Conservation (phyloP, 2,888 invertebrate species). For the Euzophera pinguis region DNA sequence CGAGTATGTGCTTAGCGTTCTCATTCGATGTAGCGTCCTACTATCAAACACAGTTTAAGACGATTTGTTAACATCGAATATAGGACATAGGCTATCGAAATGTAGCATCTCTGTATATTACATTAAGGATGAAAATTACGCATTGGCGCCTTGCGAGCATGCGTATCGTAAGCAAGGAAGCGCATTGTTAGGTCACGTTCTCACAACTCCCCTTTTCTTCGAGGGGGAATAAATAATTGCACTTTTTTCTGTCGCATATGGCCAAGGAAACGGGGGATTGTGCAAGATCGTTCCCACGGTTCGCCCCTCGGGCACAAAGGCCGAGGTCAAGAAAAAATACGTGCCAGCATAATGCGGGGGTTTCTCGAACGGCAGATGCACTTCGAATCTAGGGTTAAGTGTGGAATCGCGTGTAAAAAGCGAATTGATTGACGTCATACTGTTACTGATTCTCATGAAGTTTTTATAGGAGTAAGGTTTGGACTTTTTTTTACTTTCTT, state of each 20-base stretch:
- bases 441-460: conserved; percentile 27
- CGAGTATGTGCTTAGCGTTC: conserved; percentile 21
- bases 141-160: conserved; percentile 43
- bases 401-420: conserved; percentile 60
- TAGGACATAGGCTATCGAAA: conserved; percentile 42
- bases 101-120: conserved; percentile 42
- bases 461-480: conserved; percentile 11
- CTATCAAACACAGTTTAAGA: conserved; percentile 48
- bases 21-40: conserved; percentile 25
- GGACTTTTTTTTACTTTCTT: background rate
- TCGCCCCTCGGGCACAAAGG: conserved; percentile 73
- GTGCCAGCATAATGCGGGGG: conserved; percentile 69
- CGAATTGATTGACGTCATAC: conserved; percentile 61
- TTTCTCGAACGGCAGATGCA: conserved; percentile 73
- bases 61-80: conserved; percentile 56
- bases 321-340: conserved; percentile 78
- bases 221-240: conserved; percentile 79
- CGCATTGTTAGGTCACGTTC: conserved; percentile 80
- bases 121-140: conserved; percentile 55
- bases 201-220: conserved; percentile 79
- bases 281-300: conserved; percentile 77
- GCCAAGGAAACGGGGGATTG: conserved; percentile 75
- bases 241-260: conserved; percentile 80
- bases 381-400: conserved; percentile 66
- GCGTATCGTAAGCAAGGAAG: conserved; percentile 77